Evolutionary conservation across 2,113 vertebrate genomes (phyloP).

Genomic region (Leptobrachium ailaonicum): DNA sequence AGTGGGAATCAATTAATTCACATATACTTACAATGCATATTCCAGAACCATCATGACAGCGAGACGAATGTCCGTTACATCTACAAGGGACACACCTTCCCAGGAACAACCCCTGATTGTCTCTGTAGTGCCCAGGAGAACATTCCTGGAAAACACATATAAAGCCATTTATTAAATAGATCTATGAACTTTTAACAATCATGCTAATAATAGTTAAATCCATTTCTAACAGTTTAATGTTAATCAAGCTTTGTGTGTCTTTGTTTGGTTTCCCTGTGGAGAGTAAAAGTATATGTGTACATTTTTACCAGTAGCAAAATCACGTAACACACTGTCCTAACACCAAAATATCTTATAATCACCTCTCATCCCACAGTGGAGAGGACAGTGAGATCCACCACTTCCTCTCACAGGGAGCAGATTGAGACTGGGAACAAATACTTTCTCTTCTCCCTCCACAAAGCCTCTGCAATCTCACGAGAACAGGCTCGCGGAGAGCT

Average conservation of each 20-base stretch:
- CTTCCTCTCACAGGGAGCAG: no score
- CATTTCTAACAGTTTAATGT: constrained; percentile 15
- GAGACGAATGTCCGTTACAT: constrained; percentile 81
- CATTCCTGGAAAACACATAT: constrained; percentile 71
- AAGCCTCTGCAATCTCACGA: no score
- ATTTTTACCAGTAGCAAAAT: not conserved
- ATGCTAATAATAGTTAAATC: not conserved
- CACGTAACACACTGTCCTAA: no score
- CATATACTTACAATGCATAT: constrained; percentile 83
- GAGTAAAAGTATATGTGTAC: not conserved
- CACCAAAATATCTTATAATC: no score
- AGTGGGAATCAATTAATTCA: not conserved
- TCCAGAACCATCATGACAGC: constrained; percentile 83
- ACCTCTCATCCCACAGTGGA: no score
- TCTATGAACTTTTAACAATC: not conserved
- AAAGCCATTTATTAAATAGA: not conserved
- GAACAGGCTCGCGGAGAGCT: no score
- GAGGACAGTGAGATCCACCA: no score
- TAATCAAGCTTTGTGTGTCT: not conserved
- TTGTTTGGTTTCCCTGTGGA: not conserved
- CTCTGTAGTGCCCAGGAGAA: constrained; percentile 79
- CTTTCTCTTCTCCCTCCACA: no score
- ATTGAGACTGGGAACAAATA: no score
- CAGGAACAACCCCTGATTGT: constrained; percentile 59
- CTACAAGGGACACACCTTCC: constrained; percentile 81